Evolutionary conservation across 2,113 vertebrate genomes (phyloP).

Genomic region (Taxidea taxus): DNA sequence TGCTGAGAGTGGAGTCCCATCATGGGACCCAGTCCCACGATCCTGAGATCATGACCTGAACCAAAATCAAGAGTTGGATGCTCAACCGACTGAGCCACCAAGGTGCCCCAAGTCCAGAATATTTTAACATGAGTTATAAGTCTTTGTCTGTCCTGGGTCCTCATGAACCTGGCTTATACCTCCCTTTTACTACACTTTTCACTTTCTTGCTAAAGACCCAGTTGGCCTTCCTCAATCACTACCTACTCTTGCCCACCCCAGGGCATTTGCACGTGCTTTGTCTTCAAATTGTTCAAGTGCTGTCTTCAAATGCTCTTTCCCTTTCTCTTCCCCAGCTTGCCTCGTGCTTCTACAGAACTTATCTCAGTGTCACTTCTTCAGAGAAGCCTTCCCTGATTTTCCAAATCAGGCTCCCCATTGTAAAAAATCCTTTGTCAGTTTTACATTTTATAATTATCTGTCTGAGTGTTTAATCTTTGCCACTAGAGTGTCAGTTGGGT

Average conservation of each 20-base stretch:
- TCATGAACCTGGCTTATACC: not conserved
- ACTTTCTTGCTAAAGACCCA: not conserved
- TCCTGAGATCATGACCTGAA: not conserved
- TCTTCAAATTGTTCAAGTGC: not conserved
- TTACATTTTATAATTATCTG: not conserved
- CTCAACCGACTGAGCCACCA: not conserved
- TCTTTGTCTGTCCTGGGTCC: not conserved
- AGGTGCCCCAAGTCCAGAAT: not conserved
- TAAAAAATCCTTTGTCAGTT: not conserved
- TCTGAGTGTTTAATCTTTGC: not conserved
- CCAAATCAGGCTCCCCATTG: not conserved
- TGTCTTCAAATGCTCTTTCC: not conserved
- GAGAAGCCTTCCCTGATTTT: not conserved
- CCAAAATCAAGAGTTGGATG: not conserved
- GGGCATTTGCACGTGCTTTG: not conserved
- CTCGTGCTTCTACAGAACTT: not conserved
- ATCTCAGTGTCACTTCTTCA: not conserved
- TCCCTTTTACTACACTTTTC: not conserved
- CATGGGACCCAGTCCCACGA: not conserved
- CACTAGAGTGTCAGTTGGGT: not conserved
- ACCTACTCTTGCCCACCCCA: not conserved
- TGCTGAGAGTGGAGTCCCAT: not conserved
- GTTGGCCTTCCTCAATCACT: not conserved
- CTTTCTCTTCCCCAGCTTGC: not conserved
- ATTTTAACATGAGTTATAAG: not conserved